phyloP scores from a whole-genome alignment of 2,888 invertebrate genomes.

The Embidobia sp. region DNA sequence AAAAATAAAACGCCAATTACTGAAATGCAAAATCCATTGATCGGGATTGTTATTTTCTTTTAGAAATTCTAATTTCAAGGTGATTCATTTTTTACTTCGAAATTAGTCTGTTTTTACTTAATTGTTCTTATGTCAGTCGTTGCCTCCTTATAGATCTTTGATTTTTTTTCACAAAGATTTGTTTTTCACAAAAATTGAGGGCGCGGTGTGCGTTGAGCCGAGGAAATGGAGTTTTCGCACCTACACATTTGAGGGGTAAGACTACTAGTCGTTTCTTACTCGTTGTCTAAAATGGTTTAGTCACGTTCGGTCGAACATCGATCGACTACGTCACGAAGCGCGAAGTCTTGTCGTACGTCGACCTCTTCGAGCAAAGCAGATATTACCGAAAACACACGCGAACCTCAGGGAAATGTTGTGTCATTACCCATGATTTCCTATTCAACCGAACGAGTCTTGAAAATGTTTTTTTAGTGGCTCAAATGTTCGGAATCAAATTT shows the following conservation, averaged over 20 bases:
- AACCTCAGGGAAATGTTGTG: constrained; percentile 27
- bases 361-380: constrained; percentile 38
- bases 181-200: constrained; percentile 71
- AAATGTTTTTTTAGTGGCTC: background rate
- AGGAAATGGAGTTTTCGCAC: constrained; percentile 77
- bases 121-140: too few relatives aligned
- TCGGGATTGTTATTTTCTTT: too few relatives aligned
- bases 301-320: constrained; percentile 77
- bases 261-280: constrained; percentile 68
- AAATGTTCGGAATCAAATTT: too few relatives aligned
- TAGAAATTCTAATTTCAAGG: too few relatives aligned
- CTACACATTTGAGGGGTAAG: constrained; percentile 70
- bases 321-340: constrained; percentile 69
- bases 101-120: too few relatives aligned
- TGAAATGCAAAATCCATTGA: too few relatives aligned
- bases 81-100: too few relatives aligned
- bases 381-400: constrained; percentile 55
- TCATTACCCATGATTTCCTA: constrained; percentile 21
- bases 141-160: too few relatives aligned
- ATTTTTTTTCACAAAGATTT: too few relatives aligned
- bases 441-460: constrained; percentile 2
- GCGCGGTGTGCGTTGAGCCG: constrained; percentile 68
- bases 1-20: too few relatives aligned
- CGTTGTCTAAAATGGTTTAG: constrained; percentile 72
- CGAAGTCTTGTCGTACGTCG: constrained; percentile 64